These are phyloP conservation scores for Neodiprion virginianus DNA, from an alignment of 1,140 invertebrate genomes.

Conservation along the genomic window DNA sequence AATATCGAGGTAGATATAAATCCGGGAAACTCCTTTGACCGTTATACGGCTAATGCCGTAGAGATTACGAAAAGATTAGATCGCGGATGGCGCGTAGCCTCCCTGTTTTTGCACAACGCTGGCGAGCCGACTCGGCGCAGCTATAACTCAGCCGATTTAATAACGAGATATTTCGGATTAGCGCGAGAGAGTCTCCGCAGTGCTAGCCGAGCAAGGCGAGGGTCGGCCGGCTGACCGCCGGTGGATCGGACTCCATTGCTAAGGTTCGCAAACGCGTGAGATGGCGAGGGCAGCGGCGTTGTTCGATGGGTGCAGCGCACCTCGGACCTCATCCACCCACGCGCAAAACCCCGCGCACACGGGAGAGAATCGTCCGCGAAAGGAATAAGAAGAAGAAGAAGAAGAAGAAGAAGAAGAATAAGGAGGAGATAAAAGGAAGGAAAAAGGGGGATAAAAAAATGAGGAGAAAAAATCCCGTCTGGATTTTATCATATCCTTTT, in stretches of 20 bases:
- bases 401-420: too few relatives aligned
- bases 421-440: neutral
- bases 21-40: neutral
- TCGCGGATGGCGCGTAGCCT: neutral
- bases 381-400: too few relatives aligned
- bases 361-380: neutral
- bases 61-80: slow-evolving; percentile 7
- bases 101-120: neutral
- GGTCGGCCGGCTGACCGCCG: too few relatives aligned
- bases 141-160: slow-evolving; percentile 5
- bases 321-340: neutral
- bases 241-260: neutral
- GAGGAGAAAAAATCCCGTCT: slow-evolving; percentile 24
- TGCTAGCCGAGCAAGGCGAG: too few relatives aligned
- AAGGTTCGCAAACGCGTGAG: neutral
- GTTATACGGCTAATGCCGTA: neutral
- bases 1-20: neutral
- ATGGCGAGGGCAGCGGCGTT: neutral
- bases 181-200: neutral
- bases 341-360: neutral
- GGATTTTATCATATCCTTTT: slow-evolving; percentile 20
- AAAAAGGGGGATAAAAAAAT: neutral
- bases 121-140: neutral
- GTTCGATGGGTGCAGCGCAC: neutral
- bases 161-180: slow-evolving; percentile 7